Base-by-base conservation (phyloP, 2,888 invertebrate species). In the Oscheius sp. region DNA sequence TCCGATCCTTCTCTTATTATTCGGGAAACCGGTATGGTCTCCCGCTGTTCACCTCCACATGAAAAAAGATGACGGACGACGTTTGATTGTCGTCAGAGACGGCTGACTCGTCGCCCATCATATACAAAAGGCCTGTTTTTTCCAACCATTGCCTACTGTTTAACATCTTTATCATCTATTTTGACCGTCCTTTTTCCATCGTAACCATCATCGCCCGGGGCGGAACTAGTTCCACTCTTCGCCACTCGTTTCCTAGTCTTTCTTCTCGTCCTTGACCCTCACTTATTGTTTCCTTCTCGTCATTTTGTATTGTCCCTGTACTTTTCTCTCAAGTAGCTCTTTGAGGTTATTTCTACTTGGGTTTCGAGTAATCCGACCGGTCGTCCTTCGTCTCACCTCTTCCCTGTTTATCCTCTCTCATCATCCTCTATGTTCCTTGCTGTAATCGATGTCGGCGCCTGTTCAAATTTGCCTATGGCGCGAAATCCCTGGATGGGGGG, bases 381-480 rank as follows among this genome's bases (percentile, higher is more conserved):
- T 38, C 30, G 28, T n/a, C 44, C 59, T 33, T 54, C 59, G 59
- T 38, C 59, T 41, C 59, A 41, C 41, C 59, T 26, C 30, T n/a
- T 26, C 9, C 24, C 30, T 56, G n/a, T n/a, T n/a, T n/a, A n/a
- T n/a, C n/a, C 54, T 54, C 17, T 30, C 17, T 33, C 20, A 12
- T 28, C n/a, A 9, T 14, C 30, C 30, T 17, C 20, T 20, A 5
- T 57, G 22, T 30, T 41, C 30, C 24, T 59, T 41, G n/a, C n/a
- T 44, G 44, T 59, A 41, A 59, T 54, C 54, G 54, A 59, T 59
- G 59, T 44, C 30, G 20, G 26, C 59, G 59, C 41, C 59, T 59
- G 44, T 59, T 38, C 59, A 59, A 59, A 59, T 59, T 59, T 41
- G 28, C 54, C 30, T 33, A 32, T 12, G 54, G 54, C 26, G 30